Evolutionary conservation across 2,113 vertebrate species (phyloP).

Genomic region (Halcyon malimbica): DNA sequence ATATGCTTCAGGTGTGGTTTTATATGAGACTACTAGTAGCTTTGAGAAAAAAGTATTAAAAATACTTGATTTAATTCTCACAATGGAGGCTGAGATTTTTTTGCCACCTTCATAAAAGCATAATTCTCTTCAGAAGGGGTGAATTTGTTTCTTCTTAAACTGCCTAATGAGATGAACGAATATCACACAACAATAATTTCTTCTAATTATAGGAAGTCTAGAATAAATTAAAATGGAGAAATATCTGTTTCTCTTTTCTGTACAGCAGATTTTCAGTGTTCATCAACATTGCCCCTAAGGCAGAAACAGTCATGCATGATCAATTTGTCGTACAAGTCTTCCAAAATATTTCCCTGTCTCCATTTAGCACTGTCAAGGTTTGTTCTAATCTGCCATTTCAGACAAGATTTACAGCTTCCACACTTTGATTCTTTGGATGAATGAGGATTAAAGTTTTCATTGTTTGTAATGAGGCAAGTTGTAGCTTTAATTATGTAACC

Average conservation of each 20-base stretch:
- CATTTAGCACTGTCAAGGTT: slow-evolving; percentile 47
- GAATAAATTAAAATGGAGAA: slow-evolving; percentile 40
- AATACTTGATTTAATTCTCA: background rate
- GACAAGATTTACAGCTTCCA: slow-evolving; percentile 48
- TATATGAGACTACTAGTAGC: background rate
- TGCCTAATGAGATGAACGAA: slow-evolving; percentile 24
- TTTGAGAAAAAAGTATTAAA: background rate
- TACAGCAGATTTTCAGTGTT: slow-evolving; percentile 25
- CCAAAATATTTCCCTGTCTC: slow-evolving; percentile 31
- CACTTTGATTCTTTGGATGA: slow-evolving; percentile 48
- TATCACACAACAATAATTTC: slow-evolving; percentile 41
- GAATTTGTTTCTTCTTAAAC: slow-evolving; percentile 25
- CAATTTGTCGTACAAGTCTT: slow-evolving; percentile 55
- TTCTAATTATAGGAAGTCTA: slow-evolving; percentile 41
- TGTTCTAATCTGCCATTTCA: slow-evolving; percentile 59
- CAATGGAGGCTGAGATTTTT: background rate
- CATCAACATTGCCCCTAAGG: slow-evolving; percentile 23
- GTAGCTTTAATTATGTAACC: slow-evolving; percentile 13
- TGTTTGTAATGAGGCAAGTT: slow-evolving; percentile 35
- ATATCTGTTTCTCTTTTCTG: slow-evolving; percentile 9
- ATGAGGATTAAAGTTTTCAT: slow-evolving; percentile 7
- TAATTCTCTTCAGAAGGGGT: background rate
- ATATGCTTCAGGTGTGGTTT: background rate
- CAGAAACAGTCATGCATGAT: slow-evolving; percentile 42
- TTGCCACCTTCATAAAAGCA: background rate